phyloP scores from a whole-genome alignment of 2,113 vertebrate genomes.

The Parus major region DNA sequence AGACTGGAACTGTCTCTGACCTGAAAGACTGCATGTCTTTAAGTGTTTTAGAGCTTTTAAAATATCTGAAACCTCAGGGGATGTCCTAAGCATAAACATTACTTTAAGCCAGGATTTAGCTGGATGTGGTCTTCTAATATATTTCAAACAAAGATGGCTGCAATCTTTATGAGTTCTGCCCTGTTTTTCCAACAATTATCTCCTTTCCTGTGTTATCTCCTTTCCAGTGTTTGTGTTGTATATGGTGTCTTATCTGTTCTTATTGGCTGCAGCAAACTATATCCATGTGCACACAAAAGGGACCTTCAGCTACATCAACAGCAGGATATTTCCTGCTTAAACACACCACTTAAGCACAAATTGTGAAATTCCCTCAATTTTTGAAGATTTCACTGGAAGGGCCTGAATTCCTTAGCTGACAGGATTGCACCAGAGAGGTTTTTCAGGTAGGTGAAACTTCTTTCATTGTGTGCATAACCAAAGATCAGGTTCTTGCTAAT shows the following conservation, averaged over 20 bases:
- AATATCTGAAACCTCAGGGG: neutral
- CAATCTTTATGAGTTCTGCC: neutral
- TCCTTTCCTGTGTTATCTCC: neutral
- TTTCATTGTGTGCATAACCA: neutral
- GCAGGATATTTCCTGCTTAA: neutral
- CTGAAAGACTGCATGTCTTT: neutral
- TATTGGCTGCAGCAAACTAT: neutral
- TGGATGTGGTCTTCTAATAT: neutral
- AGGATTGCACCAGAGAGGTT: neutral
- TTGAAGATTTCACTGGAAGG: neutral
- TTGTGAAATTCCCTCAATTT: rapidly evolving
- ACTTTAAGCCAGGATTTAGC: neutral
- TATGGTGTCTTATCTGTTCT: neutral
- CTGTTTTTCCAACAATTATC: neutral
- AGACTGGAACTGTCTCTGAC: neutral
- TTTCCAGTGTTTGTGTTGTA: neutral
- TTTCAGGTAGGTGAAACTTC: neutral
- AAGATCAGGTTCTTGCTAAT: neutral
- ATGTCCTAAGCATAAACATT: neutral
- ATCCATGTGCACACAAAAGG: neutral
- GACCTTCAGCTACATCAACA: neutral
- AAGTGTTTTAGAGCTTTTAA: neutral
- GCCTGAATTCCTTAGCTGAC: neutral
- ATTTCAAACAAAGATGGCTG: neutral
- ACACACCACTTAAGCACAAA: neutral